Evolutionary conservation across 1,140 invertebrate genomes (phyloP).

Genomic region (Ceratina calcarata): DNA sequence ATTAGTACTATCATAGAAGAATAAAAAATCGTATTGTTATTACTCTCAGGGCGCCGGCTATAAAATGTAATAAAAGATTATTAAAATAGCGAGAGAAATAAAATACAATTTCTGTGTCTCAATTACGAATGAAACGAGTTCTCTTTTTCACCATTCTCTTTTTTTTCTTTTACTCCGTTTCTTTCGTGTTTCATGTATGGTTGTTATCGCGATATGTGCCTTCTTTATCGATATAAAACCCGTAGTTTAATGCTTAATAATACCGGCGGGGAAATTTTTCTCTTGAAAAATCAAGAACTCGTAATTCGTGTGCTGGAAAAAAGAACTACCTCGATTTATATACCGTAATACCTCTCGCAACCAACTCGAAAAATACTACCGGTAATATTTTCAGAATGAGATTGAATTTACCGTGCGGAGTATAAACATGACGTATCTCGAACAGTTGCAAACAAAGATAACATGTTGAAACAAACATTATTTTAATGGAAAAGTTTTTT

Average conservation of each 20-base stretch:
- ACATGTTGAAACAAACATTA: neutral
- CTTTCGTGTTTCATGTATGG: slow-evolving; percentile 23
- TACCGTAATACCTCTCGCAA: neutral
- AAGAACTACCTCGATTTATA: neutral
- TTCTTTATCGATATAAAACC: slow-evolving; percentile 37
- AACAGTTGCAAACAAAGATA: neutral
- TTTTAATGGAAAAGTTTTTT: neutral
- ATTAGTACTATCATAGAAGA: neutral
- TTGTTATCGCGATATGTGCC: slow-evolving; percentile 29
- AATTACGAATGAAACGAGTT: slow-evolving; percentile 20
- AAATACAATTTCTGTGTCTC: slow-evolving; percentile 37
- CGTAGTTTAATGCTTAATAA: slow-evolving; percentile 32
- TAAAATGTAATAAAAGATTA: slow-evolving; percentile 15
- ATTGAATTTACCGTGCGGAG: neutral
- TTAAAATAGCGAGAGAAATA: slow-evolving; percentile 1
- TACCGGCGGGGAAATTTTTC: slow-evolving; percentile 6
- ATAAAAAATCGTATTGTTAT: neutral
- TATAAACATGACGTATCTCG: too few species aligned
- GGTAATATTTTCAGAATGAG: neutral
- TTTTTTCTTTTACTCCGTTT: neutral
- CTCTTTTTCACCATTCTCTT: neutral
- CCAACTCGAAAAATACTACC: slow-evolving; percentile 1
- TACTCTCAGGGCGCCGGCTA: neutral
- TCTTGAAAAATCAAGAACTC: slow-evolving; percentile 32
- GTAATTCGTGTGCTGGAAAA: slow-evolving; percentile 10